Conservation (phyloP, 1,140 invertebrate species). For the Neodiprion virginianus region DNA sequence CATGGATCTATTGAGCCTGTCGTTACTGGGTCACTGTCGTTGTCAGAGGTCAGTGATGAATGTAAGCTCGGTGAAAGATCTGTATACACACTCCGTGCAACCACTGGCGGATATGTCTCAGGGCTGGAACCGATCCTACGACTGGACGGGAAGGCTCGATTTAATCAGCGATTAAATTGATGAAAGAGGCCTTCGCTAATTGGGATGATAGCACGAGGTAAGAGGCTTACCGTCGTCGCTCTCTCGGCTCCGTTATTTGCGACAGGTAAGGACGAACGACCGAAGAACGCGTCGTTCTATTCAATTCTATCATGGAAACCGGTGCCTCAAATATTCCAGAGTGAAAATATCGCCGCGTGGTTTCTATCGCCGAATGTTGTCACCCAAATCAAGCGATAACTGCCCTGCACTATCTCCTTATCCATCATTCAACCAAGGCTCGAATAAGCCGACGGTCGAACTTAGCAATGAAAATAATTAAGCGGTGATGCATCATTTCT, state of each 20-base stretch:
- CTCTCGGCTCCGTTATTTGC: neutral
- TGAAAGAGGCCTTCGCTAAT: neutral
- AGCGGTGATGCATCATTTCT: neutral
- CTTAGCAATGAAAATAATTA: neutral
- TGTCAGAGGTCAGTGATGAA: neutral
- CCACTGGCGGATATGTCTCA: neutral
- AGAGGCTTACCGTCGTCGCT: neutral
- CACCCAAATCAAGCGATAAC: neutral
- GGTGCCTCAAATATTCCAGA: neutral
- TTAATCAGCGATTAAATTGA: slow-evolving; percentile 4
- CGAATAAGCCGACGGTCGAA: neutral
- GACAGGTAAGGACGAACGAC: neutral
- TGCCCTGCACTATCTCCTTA: neutral
- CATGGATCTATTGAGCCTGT: neutral
- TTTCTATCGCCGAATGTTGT: neutral
- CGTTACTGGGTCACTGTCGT: neutral
- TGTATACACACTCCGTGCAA: neutral
- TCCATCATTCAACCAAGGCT: neutral
- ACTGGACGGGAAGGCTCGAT: neutral
- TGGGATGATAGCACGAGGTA: neutral
- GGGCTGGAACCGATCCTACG: neutral
- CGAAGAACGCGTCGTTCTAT: neutral
- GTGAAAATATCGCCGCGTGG: neutral
- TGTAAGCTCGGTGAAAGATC: neutral
- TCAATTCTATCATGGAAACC: neutral